phyloP scores from a whole-genome alignment of 2,113 vertebrate genomes.

The Chlorodrepanis virens region DNA sequence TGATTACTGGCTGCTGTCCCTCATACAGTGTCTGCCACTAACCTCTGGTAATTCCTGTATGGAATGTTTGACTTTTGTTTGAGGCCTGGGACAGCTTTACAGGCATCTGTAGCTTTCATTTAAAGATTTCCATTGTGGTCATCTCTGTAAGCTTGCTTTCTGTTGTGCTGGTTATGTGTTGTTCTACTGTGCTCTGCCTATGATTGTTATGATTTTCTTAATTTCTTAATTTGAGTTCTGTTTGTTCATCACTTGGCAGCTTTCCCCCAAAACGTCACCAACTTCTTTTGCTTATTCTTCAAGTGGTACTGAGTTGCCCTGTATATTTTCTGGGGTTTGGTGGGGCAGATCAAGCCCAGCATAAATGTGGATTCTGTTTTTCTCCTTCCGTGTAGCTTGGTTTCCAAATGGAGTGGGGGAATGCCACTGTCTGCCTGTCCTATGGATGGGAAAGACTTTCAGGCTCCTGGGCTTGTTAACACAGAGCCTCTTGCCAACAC shows the following conservation, averaged over 20 bases:
- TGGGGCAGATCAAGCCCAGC: not conserved
- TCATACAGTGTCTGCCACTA: not conserved
- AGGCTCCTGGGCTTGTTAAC: not conserved
- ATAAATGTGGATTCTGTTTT: not conserved
- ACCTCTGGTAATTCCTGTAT: not conserved
- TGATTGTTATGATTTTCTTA: not conserved
- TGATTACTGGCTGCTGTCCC: not conserved
- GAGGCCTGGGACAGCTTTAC: not conserved
- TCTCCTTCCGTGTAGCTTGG: not conserved
- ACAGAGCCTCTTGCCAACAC: not conserved
- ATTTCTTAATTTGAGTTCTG: not conserved
- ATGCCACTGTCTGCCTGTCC: not conserved
- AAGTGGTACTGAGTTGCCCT: not conserved
- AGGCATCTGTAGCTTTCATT: not conserved
- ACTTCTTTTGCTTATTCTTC: not conserved
- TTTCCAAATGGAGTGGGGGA: not conserved
- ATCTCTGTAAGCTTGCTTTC: not conserved
- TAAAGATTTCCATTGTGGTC: rapidly evolving
- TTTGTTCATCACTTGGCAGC: not conserved
- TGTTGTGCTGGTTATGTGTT: not conserved
- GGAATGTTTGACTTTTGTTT: not conserved
- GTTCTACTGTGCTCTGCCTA: not conserved
- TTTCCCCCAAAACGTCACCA: not conserved
- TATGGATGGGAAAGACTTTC: not conserved
- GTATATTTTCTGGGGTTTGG: not conserved